Base-by-base conservation (phyloP, 2,797 vertebrate species). In the Yasuhikotakia modesta region DNA sequence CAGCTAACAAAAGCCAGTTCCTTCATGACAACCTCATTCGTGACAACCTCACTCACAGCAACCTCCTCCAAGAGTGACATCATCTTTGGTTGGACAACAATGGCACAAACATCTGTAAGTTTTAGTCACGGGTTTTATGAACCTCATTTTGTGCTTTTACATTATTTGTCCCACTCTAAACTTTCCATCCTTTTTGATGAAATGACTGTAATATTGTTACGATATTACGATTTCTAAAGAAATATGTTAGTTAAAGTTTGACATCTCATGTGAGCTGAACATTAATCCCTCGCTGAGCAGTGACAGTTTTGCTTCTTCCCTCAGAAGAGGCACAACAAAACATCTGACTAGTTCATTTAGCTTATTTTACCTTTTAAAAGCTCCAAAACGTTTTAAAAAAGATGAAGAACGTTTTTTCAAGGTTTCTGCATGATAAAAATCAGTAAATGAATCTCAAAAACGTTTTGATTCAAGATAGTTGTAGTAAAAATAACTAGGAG, bases 21-120 rank as follows among this genome's bases (percentile, higher is more conserved):
- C 24, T 30, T 60, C 57, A 30, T 30, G 57, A 60, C 14, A 60
- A 8, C 57, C 24, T 60, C 24, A 27, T 4, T 27, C 27, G 4
- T 27, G 27, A 27, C 27, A 27, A 4, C 27, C 27, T 27, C 27
- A 27, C 4, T 27, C 27, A 27, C 4, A 27, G 27, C 27, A 27
- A 27, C 57, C 24, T 60, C 24, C 24, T 17, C 57, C 57, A 60
- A 60, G 57, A 60, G 14, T 60, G 57, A 60, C 57, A 60, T 60
- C 57, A 60, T 60, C 16, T 58, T 30, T 30, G 24, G 57, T 60
- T 14, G 13, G 21, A 60, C 57, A 57, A 57, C 55, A 57, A 57
- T 57, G 55, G 55, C 55, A 57, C 55, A 30, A 27, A 60, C 57
- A 30, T 60, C 57, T 60, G 53, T 57, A 27, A 60, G 57, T 60